Evolutionary conservation across 2,888 invertebrate genomes (phyloP).

Genomic region (Sphaeridia pumilis): DNA sequence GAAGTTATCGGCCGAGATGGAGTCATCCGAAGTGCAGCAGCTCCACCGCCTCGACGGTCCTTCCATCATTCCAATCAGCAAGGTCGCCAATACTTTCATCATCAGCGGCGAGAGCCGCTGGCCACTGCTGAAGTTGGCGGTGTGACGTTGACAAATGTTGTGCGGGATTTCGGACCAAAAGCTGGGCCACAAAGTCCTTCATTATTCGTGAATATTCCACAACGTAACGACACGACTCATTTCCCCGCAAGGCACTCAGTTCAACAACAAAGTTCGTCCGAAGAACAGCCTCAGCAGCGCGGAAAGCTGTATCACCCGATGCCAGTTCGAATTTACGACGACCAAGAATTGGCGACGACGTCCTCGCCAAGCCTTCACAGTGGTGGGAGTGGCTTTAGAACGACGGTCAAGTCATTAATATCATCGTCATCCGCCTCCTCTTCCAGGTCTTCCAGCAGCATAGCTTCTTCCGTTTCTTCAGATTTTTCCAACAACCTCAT

Average conservation of each 20-base stretch:
- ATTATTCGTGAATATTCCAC: neutral
- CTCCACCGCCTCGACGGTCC: neutral
- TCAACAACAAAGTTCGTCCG: neutral
- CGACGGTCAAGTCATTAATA: neutral
- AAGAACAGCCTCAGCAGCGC: neutral
- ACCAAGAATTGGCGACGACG: neutral
- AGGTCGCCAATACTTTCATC: neutral
- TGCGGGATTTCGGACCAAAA: slow-evolving; percentile 1
- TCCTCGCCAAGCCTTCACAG: too few relatives aligned
- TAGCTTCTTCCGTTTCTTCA: neutral
- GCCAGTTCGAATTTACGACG: neutral
- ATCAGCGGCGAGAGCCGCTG: neutral
- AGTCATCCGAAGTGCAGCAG: too few relatives aligned
- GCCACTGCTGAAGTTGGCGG: neutral
- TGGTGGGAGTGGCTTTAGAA: neutral
- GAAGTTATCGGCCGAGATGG: neutral
- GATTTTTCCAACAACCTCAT: too few relatives aligned
- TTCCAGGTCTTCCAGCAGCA: neutral
- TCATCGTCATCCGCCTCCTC: too few relatives aligned
- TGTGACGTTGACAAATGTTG: neutral
- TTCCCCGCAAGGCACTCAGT: neutral
- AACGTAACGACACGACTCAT: neutral
- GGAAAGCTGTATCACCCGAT: neutral
- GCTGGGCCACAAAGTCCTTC: neutral
- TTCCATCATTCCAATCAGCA: too few relatives aligned